Conservation (phyloP, 2,113 vertebrate species). For the Corythornis vintsioides region DNA sequence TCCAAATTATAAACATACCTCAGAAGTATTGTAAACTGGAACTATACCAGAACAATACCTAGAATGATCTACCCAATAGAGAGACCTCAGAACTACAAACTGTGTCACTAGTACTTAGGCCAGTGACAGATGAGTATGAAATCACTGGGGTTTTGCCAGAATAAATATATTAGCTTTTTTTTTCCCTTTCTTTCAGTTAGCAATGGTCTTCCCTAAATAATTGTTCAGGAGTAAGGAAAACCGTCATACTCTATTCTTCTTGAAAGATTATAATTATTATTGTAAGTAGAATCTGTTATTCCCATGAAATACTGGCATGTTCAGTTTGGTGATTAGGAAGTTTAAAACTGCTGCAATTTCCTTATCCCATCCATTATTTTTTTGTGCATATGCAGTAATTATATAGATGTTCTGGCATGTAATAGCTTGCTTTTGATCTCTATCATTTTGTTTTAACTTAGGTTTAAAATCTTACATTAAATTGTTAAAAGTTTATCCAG, state of each 20-base stretch:
- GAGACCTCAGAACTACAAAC: not conserved
- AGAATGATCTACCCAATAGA: not conserved
- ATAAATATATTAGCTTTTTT: slow-evolving; percentile 60
- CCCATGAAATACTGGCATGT: slow-evolving; percentile 44
- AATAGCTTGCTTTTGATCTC: slow-evolving; percentile 40
- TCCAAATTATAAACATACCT: not conserved
- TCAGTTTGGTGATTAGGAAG: slow-evolving; percentile 52
- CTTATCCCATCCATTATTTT: slow-evolving; percentile 37
- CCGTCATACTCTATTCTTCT: slow-evolving; percentile 66
- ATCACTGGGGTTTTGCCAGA: slow-evolving; percentile 45
- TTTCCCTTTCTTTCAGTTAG: slow-evolving; percentile 49
- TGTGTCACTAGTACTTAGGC: not conserved
- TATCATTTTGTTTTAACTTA: slow-evolving; percentile 25
- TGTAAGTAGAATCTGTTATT: slow-evolving; percentile 63
- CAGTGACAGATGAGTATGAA: slow-evolving; percentile 20
- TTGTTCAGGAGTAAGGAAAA: slow-evolving; percentile 68
- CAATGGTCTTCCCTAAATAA: slow-evolving; percentile 52
- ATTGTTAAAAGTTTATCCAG: not conserved
- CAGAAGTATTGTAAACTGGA: not conserved
- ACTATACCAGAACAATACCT: not conserved
- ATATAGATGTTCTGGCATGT: slow-evolving; percentile 24
- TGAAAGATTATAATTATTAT: slow-evolving; percentile 37
- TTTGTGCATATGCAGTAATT: not conserved
- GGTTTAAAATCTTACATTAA: slow-evolving; percentile 49
- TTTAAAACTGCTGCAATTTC: slow-evolving; percentile 14